Base-by-base conservation (phyloP, 2,888 invertebrate species). In the Caenorhabditis doughertyi region DNA sequence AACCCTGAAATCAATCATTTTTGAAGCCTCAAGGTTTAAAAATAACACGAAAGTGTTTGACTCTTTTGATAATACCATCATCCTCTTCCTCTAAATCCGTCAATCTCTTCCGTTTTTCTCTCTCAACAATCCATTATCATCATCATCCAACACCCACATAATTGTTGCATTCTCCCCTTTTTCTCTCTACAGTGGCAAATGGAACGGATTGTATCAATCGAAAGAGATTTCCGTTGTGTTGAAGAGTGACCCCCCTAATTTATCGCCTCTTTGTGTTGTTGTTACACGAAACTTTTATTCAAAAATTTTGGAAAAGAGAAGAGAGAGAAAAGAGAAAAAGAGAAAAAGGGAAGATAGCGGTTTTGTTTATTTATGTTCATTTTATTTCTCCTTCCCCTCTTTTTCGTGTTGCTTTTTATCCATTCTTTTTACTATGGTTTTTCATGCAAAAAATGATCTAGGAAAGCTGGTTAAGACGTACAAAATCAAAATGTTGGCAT, bases 61-160 rank as follows among this genome's bases (percentile, higher is more conserved):
- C n/a, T n/a, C n/a, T n/a, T 7, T 9, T 32, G 32, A 32, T 32
- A 32, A 32, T 9, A 9, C 39, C 3, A 39, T 39, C 11, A 53
- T 32, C 13, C 49, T 11, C 18, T n/a, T 13, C 16, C 21, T 47
- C n/a, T 39, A 42, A 68, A 70, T 70, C 70, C 32, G 47, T 35
- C 42, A 42, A 42, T 58, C 70, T 49, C 21, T 51, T 25, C 32
- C 7, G 13, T 23, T n/a, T 51, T 13, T 39, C 21, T 27, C 44
- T 42, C 56, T 58, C n/a, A n/a, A 47, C 44, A 71, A 71, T 64
- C 76, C 68, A 76, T 76, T 68, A 76, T 76, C 76, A 65, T 35
- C 35, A 5, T 9, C 35, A 18, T 18, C 18, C 44, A 60, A 76
- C 68, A 76, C 53, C 76, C 76, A 68, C 76, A 53, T 76, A 76